A percentile compares a stretch with the other conserved stretches of the same genome.
Evolutionary conservation across 2,113 vertebrate species (phyloP).

Genomic region (Murina feae): DNA sequence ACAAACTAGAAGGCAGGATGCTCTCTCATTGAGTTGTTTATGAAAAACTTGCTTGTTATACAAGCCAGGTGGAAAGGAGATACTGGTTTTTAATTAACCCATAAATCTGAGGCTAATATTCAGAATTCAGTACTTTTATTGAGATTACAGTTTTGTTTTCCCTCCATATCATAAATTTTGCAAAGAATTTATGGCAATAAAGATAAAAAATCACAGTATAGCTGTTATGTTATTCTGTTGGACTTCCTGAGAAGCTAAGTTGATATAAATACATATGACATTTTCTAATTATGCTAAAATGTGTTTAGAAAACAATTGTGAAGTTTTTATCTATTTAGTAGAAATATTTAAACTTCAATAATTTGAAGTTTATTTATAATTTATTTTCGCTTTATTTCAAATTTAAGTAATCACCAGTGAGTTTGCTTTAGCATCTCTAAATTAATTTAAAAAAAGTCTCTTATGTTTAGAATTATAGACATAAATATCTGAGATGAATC

Average conservation of each 20-base stretch:
- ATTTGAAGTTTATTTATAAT: not conserved
- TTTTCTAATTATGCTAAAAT: conserved; percentile 12
- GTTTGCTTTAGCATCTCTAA: not conserved
- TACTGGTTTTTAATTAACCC: conserved; percentile 50
- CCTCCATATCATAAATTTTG: conserved; percentile 56
- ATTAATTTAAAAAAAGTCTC: not conserved
- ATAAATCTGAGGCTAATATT: conserved; percentile 70
- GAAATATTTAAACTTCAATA: not conserved
- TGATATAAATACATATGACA: not conserved
- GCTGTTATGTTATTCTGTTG: conserved; percentile 29
- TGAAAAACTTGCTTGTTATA: conserved; percentile 4
- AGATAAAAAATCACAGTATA: conserved; percentile 58
- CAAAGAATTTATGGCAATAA: conserved; percentile 61
- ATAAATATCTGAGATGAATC: not conserved
- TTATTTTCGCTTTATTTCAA: conserved; percentile 24
- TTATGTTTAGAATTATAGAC: not conserved
- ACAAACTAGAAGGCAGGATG: not conserved
- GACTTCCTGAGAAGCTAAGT: not conserved
- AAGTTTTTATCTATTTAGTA: not conserved
- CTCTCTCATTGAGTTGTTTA: not conserved
- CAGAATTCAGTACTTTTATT: conserved; percentile 64
- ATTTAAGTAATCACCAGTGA: not conserved
- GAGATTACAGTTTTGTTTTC: conserved; percentile 54
- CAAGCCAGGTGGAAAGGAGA: conserved; percentile 15
- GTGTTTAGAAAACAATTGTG: not conserved